A percentile compares a stretch with the other conserved stretches of the same genome.
Conservation (phyloP, 2,888 invertebrate species). For the Eupithecia pulchellata region DNA sequence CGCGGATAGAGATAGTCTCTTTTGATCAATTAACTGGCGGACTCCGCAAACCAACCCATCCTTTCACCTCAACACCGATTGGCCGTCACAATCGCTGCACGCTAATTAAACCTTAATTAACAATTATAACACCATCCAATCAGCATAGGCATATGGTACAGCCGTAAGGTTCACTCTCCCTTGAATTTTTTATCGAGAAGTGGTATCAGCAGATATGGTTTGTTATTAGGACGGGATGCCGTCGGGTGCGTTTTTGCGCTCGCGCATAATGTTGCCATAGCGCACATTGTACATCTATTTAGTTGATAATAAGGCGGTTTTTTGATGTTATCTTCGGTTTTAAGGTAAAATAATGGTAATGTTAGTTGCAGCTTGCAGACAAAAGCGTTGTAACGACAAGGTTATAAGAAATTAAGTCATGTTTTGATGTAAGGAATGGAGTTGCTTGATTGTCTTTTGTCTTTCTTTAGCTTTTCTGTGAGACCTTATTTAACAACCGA, state of each 20-base stretch:
- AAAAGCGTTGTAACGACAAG: neutral
- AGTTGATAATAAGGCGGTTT: conserved; percentile 24
- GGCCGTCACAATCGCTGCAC: conserved; percentile 47
- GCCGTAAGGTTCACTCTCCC: conserved; percentile 50
- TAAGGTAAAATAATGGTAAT: conserved; percentile 11
- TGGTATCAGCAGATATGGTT: conserved; percentile 69
- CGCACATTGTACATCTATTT: conserved; percentile 48
- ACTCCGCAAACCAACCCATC: neutral
- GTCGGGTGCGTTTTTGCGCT: conserved; percentile 54
- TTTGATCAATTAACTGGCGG: neutral
- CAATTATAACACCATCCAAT: conserved; percentile 65
- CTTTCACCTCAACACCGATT: conserved; percentile 43
- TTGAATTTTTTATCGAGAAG: conserved; percentile 62
- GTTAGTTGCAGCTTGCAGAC: neutral
- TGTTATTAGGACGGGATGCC: conserved; percentile 75
- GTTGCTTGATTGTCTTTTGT: neutral
- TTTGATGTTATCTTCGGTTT: conserved; percentile 4
- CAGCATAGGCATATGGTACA: conserved; percentile 56
- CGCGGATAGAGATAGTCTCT: neutral
- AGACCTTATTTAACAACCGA: conserved; percentile 24
- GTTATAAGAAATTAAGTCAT: neutral
- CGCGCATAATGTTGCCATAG: conserved; percentile 59
- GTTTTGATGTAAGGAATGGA: too few species aligned
- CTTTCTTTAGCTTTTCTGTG: neutral
- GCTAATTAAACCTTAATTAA: conserved; percentile 62